phyloP scores from a whole-genome alignment of 1,140 invertebrate genomes.

The Stenopsyche tienmushanensis region DNA sequence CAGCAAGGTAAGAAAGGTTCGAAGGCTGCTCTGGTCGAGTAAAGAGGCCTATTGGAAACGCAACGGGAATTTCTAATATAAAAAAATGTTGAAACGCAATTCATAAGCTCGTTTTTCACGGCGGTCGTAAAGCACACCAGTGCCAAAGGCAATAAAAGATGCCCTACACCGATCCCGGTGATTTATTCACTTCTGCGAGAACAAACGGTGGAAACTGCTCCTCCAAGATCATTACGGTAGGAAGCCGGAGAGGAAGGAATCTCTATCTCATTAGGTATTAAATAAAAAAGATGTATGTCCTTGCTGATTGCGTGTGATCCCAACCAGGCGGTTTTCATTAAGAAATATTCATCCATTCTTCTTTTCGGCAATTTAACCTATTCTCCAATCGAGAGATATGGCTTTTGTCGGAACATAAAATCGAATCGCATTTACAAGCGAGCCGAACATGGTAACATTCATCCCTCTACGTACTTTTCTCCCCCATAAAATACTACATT shows the following conservation, averaged over 20 bases:
- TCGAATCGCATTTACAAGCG: neutral
- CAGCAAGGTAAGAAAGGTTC: no score
- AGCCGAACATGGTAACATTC: no score
- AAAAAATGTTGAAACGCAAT: constrained; percentile 38
- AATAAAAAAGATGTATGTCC: constrained; percentile 9
- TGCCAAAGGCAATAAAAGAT: constrained; percentile 40
- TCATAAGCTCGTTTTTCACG: constrained; percentile 41
- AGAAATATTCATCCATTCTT: neutral
- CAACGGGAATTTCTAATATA: constrained; percentile 36
- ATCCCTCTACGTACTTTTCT: no score
- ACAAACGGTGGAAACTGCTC: constrained; percentile 26
- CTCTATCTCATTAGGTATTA: constrained; percentile 27
- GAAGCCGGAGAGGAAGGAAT: constrained; percentile 14
- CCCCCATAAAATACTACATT: no score
- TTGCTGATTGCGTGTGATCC: constrained; percentile 4
- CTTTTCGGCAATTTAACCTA: neutral
- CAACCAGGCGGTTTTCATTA: constrained; percentile 2
- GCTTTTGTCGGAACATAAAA: neutral
- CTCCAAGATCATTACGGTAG: constrained; percentile 27
- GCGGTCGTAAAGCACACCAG: constrained; percentile 40
- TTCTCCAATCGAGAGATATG: neutral
- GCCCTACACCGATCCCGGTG: constrained; percentile 33
- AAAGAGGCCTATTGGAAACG: constrained; percentile 14
- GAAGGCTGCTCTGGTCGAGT: no score
- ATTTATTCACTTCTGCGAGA: constrained; percentile 35